Evolutionary conservation across 2,797 vertebrate species (phyloP).

Genomic region (Mormyrops attenuatus): DNA sequence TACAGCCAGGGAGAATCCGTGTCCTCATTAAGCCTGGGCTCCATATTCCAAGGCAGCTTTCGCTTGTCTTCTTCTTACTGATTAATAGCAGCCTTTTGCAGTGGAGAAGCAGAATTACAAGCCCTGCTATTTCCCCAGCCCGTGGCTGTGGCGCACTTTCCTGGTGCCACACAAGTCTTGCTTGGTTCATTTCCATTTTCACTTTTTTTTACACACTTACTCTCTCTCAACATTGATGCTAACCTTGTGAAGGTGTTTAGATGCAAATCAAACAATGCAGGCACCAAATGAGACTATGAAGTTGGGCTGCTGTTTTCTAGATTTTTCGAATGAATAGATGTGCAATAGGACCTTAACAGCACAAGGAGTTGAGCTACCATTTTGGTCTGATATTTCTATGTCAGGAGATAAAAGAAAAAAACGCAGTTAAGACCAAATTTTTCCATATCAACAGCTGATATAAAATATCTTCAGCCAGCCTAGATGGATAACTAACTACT

Average conservation of each 20-base stretch:
- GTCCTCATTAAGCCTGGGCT: neutral
- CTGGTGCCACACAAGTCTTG: neutral
- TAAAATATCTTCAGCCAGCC: neutral
- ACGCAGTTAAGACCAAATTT: neutral
- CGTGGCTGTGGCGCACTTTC: neutral
- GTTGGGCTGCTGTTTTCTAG: neutral
- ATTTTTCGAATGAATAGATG: neutral
- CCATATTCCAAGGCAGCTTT: neutral
- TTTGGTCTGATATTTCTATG: neutral
- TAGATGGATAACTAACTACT: constrained; percentile 4
- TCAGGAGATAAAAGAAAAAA: neutral
- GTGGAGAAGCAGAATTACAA: neutral
- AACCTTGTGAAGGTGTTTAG: neutral
- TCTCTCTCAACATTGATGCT: neutral
- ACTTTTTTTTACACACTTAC: neutral
- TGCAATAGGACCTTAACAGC: neutral
- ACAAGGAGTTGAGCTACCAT: neutral
- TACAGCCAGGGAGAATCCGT: constrained; percentile 15
- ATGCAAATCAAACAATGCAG: neutral
- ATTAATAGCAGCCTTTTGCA: neutral
- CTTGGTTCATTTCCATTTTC: neutral
- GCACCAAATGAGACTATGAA: neutral
- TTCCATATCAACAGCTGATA: neutral
- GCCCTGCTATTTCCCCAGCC: neutral
- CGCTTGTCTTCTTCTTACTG: neutral